Percentiles rank a stretch among this genome's conserved stretches.
Evolutionary conservation across 2,797 vertebrate genomes (phyloP).

Genomic region (Euphonia xanthogaster): DNA sequence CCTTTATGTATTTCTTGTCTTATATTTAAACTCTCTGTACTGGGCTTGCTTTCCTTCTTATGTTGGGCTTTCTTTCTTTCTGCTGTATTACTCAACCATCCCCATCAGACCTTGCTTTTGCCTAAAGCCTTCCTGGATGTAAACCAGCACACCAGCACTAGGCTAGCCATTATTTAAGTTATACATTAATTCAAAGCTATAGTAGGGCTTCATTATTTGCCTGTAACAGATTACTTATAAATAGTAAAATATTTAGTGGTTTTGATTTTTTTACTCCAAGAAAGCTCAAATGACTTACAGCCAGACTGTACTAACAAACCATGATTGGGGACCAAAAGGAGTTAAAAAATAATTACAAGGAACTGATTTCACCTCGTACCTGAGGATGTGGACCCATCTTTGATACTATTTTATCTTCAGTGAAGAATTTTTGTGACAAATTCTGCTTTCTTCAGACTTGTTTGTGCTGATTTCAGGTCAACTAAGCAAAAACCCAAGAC

Average conservation of each 20-base stretch:
- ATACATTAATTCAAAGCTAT: constrained; percentile 76
- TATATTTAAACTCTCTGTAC: not conserved
- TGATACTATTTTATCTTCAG: not conserved
- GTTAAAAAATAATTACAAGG: not conserved
- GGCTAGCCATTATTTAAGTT: constrained; percentile 68
- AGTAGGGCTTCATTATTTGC: constrained; percentile 58
- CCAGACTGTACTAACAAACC: constrained; percentile 27
- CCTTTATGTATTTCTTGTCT: not conserved
- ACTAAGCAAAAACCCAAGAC: not conserved
- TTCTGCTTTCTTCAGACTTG: not conserved
- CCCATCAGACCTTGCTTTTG: not conserved
- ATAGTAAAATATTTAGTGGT: constrained; percentile 69
- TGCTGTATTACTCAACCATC: not conserved
- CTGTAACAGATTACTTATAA: constrained; percentile 79
- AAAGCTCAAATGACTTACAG: not conserved
- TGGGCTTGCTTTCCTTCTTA: not conserved
- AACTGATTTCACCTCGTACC: not conserved
- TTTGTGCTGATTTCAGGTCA: not conserved
- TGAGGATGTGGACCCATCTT: not conserved
- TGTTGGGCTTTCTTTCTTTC: not conserved
- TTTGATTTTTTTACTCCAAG: constrained; percentile 21
- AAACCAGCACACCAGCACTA: not conserved
- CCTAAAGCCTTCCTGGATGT: constrained; percentile 52
- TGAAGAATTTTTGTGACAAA: not conserved
- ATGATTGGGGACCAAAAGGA: constrained; percentile 22